These are phyloP conservation scores for Ornithoptera alexandrae DNA, from an alignment of 2,888 invertebrate species.

Conservation along the genomic window DNA sequence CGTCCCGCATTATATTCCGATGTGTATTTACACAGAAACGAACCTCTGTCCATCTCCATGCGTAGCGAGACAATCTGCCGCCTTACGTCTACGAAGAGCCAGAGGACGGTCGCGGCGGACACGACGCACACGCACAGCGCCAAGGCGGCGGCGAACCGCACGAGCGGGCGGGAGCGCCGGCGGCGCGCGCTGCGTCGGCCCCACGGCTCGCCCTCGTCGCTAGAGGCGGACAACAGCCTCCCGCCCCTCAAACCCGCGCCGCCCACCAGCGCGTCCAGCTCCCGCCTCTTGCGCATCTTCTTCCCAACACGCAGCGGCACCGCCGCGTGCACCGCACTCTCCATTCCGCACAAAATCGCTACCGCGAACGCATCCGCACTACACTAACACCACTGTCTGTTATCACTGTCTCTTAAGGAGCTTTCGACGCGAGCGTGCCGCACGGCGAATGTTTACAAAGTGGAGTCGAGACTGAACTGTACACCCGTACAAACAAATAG, in stretches of 20 bases:
- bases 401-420: slow-evolving; percentile 45
- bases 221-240: slow-evolving; percentile 82
- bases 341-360: slow-evolving; percentile 62
- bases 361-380: slow-evolving; percentile 67
- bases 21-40: slow-evolving; percentile 40
- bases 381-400: slow-evolving; percentile 33
- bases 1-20: background rate
- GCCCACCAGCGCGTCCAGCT: slow-evolving; percentile 85
- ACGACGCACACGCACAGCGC: slow-evolving; percentile 82
- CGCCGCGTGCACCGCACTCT: slow-evolving; percentile 80
- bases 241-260: slow-evolving; percentile 72
- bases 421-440: slow-evolving; percentile 48
- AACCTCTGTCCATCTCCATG: slow-evolving; percentile 84
- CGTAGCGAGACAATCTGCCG: slow-evolving; percentile 83
- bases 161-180: slow-evolving; percentile 72
- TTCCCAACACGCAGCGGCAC: slow-evolving; percentile 84
- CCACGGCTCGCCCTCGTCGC: slow-evolving; percentile 80
- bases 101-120: slow-evolving; percentile 83
- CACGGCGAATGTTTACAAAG: slow-evolving; percentile 50
- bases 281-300: slow-evolving; percentile 88
- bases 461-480: slow-evolving; percentile 45
- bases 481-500: slow-evolving; percentile 42
- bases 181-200: slow-evolving; percentile 59
- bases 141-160: slow-evolving; percentile 81
- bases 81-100: slow-evolving; percentile 84